Evolutionary conservation across 2,113 vertebrate species (phyloP), one percentile per base, ranked within the genome.

Genomic region (Axis porcinus): DNA sequence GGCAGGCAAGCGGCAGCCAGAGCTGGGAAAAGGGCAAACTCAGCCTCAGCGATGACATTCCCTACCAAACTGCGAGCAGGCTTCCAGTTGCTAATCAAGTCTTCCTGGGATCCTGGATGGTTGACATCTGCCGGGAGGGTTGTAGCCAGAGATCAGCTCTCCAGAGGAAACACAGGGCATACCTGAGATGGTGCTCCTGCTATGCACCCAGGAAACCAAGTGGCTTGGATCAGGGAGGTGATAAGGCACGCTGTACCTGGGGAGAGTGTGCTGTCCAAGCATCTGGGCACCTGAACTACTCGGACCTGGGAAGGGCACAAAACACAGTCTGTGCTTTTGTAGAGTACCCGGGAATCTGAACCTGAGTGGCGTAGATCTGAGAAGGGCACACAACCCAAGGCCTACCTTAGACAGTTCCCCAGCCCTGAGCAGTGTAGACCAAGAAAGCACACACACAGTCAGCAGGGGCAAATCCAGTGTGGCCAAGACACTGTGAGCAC

Each of bases 171-270:
- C 60, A 33, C 60, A 33, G 14, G 28, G 30, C 30, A 33, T 14
- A 64, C 60, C 60, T 62, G 60, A 62, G 30, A 62, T 3, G 0
- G 3, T 0, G 14, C 30, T 33, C 30, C 14, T 17, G 30, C 14
- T 64, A 6, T 7, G 15, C 30, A 33, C 30, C 14, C 30, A 64
- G 30, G 28, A 64, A 64, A 64, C 30, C 30, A 33, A 33, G 30
- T 6, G 3, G 60, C 30, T 64, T 15, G 60, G 6, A 33, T 64
- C 30, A 64, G 30, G 60, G 30, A 64, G 14, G 30, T 64, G 60
- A 64, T 64, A 64, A 64, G 30, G 30, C 30, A 33, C 14, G 17
- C 30, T 33, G 14, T 62, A 33, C 33, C 60, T 33, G 14, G 14
- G 30, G 6, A 64, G 60, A 64, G 30, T 64, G 60, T 1, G 3